Base-by-base conservation (phyloP, 2,797 vertebrate genomes). In the Pseudotriccus pelzelni region DNA sequence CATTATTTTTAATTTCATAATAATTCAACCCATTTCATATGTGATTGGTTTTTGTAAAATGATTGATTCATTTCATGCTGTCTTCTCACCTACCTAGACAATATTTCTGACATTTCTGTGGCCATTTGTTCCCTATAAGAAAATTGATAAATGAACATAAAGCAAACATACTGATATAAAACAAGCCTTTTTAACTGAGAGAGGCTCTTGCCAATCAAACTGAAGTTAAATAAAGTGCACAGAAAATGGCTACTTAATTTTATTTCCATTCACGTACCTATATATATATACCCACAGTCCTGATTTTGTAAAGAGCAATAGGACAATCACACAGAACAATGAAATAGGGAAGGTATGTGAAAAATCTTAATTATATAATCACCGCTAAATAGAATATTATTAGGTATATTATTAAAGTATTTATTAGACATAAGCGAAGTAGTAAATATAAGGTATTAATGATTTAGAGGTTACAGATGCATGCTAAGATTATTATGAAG, bases 91-190 rank as follows among this genome's bases (percentile, higher is more conserved):
- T 98, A 99, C 99, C 99, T 98, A 98, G 98, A 97, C 97, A 99
- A 98, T 88, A 99, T 97, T 93, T 99, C 98, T 83, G 98, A 98
- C 97, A 99, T 99, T 98, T 99, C 99, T 98, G 98, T 98, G 75
- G 98, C 99, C 99, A 99, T 99, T 98, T 99, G 98, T 66, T 99
- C 99, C 99, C 99, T 99, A 98, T 62, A 97, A 98, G 97, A 98
- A 97, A 98, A 97, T 98, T n/a, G 75, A 96, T 60, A 97, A 95
- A 68, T 64, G 84, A 62, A 68, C n/a, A 75, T 82, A 78, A 79
- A 96, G 79, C 47, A 78, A 88, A 93, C 50, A 79, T 97, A 98
- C 28, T 44, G 63, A 86, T 59, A 63, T 22, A 58, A 83, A 83
- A 37, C 0, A 27, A 89, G 21, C 12, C 52, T 82, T 84, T 77